These are phyloP conservation scores for Megalops cyprinoides DNA, from an alignment of 2,797 vertebrate genomes.

Conservation along the genomic window DNA sequence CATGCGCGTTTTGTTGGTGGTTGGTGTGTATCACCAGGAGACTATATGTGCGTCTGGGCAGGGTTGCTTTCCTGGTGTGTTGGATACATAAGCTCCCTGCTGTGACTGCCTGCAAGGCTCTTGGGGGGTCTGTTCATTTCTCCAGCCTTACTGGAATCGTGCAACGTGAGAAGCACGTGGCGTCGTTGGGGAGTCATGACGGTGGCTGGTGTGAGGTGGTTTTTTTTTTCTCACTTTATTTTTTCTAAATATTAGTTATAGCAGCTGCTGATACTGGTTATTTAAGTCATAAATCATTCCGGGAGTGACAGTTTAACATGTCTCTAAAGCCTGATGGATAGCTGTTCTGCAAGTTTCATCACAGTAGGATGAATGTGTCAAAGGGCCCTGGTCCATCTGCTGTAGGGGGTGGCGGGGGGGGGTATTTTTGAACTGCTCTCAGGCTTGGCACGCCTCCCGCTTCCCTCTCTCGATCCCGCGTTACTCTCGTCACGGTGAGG, in stretches of 20 bases:
- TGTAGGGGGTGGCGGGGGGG: no score
- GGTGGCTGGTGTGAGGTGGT: constrained; percentile 2
- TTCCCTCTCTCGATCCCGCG: no score
- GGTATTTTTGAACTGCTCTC: constrained; percentile 17
- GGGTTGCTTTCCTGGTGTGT: no score
- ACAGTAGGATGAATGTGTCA: background rate
- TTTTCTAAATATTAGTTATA: constrained; percentile 4
- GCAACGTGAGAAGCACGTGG: background rate
- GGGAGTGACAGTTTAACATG: constrained; percentile 12
- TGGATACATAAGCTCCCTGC: no score
- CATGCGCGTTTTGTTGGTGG: no score
- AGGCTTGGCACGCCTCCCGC: background rate
- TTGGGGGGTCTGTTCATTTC: background rate
- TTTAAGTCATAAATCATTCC: constrained; percentile 24
- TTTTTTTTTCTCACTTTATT: no score
- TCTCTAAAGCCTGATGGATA: constrained; percentile 18
- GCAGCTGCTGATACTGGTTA: constrained; percentile 19
- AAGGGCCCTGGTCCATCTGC: background rate
- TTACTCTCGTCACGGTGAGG: no score
- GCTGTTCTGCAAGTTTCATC: background rate
- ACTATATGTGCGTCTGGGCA: no score
- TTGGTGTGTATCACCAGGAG: no score
- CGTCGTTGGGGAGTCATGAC: background rate
- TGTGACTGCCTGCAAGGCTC: background rate
- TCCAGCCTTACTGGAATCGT: background rate